Base-by-base conservation (phyloP, 2,113 vertebrate genomes). In the Dolichallabes microphthalmus region DNA sequence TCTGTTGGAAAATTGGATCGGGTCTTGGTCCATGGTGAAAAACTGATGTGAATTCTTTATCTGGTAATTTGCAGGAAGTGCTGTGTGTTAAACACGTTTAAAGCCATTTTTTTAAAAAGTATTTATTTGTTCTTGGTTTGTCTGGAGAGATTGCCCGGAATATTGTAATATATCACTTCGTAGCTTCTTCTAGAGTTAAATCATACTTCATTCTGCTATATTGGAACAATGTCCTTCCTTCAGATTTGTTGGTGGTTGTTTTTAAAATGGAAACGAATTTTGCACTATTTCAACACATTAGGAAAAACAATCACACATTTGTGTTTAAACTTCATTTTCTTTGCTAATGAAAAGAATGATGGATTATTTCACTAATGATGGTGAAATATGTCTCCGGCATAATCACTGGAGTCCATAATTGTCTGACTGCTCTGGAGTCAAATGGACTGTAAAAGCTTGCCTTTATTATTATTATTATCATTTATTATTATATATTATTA, bases 1-100 rank as follows among this genome's bases (percentile, higher is more conserved):
- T 88, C 85, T 88, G 86, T 83, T 77, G 87, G 88, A 90, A 89
- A 90, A 76, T 74, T 88, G 88, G 84, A 88, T 57, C 66, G 6
- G 27, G 6, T 82, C 39, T 79, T 45, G 13, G 35, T 81, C 84
- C 86, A 80, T 87, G 86, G 82, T 90, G 89, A 83, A 75, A 75
- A 45, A 58, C 81, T 85, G 77, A 86, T 82, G 83, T 45, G 57
- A 82, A 75, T 87, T 75, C 79, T 60, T 81, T 77, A 86, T 87
- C 35, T 75, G 58, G 64, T 66, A 30, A 61, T 57, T 52, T 75
- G 52, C 80, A 74, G 27, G 52, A 83, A 69, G 68, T 32, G 57
- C n/a, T 71, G 78, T 64, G 83, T 74, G 83, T 85, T 85, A 87
- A 83, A 87, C 66, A 75, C 55, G 78, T 85, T 82, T 68, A 60